Evolutionary conservation across 2,888 invertebrate genomes (phyloP).

Genomic region (Tipula unca): DNA sequence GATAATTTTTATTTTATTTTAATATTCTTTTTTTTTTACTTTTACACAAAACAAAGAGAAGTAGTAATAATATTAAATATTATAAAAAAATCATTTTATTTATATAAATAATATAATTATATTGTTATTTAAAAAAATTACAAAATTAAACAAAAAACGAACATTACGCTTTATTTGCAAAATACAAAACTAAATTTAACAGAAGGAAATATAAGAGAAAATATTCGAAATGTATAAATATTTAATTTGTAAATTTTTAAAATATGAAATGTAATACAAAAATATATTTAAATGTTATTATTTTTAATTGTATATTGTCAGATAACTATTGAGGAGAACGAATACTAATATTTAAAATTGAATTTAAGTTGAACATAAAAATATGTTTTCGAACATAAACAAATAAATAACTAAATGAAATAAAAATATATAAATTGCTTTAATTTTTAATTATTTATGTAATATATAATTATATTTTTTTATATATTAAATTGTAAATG

Average conservation of each 20-base stretch:
- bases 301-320: not conserved
- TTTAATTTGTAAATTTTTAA: not conserved
- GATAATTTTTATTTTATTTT: not conserved
- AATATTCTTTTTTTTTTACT: not conserved
- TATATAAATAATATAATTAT: not conserved
- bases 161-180: conserved; percentile 17
- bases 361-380: too few species aligned
- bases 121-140: not conserved
- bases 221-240: not conserved
- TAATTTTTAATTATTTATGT: not conserved
- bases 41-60: conserved; percentile 9
- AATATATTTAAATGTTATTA: not conserved
- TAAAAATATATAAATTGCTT: not conserved
- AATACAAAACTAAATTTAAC: not conserved
- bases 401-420: not conserved
- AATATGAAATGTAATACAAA: not conserved
- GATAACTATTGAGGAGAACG: not conserved
- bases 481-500: not conserved
- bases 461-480: not conserved
- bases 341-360: not conserved
- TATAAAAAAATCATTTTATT: conserved; percentile 4
- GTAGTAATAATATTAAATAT: not conserved
- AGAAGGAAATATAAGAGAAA: not conserved
- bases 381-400: not conserved
- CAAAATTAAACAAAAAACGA: not conserved